Evolutionary conservation across 2,113 vertebrate species (phyloP), one percentile per base, ranked within the genome.

Genomic region (Peromyscus maniculatus): DNA sequence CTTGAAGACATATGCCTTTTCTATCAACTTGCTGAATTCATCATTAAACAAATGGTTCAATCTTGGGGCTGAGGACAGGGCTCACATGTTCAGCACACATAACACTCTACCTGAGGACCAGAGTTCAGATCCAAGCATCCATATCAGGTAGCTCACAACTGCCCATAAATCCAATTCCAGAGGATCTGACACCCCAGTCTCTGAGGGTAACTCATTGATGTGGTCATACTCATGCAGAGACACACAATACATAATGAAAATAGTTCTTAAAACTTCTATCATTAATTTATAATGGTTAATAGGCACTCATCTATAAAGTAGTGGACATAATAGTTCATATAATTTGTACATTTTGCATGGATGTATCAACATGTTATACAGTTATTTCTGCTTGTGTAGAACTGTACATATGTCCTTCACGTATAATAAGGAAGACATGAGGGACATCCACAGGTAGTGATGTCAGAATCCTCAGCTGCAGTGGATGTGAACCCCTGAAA

Each of bases 381-480:
- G 4, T 72, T n/a, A 59, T 64, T 24, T 15, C 21, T 62, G 64
- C 64, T 43, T 15, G 12, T 91, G 28, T 62, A 39, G 62, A 66
- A 33, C 36, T 36, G 15, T 1, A 5, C 19, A 36, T 19, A 17
- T 7, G 6, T 43, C 19, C 93, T n/a, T 75, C 46, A 11, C 19
- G 0, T 66, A 31, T 39, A 21, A 1, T 64, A 55, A 95, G 43
- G 9, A 31, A 49, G 74, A 5, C 95, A 36, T 64, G 84, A 24
- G 80, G 4, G 19, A 66, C 24, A 4, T 96, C 55, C 72, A 28
- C 77, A 33, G 96, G 97, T 97, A 98, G 97, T 96, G 98, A 98
- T 97, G 97, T 97, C 98, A 98, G 91, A 72, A 66, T 97, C 96
- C 91, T 39, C 28, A 74, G 95, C 72, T 52, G 87, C 92, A 83